Percentiles rank a stretch among this genome's conserved stretches.
Conservation (phyloP, 1,140 invertebrate genomes). For the Megalopta genalis region DNA sequence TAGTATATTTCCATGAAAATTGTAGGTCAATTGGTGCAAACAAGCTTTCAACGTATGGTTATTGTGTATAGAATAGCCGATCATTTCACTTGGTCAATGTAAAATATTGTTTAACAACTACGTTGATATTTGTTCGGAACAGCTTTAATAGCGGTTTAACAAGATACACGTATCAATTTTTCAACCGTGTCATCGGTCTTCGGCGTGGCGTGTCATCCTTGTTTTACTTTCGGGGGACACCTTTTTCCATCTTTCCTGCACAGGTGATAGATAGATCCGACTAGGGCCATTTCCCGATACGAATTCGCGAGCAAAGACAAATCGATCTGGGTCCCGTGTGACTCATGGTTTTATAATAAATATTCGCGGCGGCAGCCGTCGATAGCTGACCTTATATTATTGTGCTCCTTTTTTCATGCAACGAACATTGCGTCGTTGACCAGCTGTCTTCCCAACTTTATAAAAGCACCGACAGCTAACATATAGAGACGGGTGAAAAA, state of each 20-base stretch:
- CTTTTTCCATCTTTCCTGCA: constrained; percentile 35
- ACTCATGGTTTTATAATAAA: constrained; percentile 55
- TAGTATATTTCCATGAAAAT: too few species aligned
- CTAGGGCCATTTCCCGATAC: constrained; percentile 43
- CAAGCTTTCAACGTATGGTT: too few species aligned
- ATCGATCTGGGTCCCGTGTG: constrained; percentile 53
- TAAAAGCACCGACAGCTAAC: not conserved
- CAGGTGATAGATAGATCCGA: constrained; percentile 64
- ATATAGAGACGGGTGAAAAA: too few species aligned
- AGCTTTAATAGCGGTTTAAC: constrained; percentile 49
- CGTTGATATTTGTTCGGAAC: not conserved
- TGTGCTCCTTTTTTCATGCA: constrained; percentile 20
- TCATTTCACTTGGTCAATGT: not conserved
- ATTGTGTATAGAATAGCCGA: too few species aligned
- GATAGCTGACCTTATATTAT: constrained; percentile 17
- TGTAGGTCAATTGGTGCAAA: too few species aligned
- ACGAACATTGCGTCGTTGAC: not conserved
- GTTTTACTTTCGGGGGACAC: constrained; percentile 18
- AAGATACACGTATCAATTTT: constrained; percentile 39
- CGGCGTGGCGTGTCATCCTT: constrained; percentile 9
- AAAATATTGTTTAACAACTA: not conserved
- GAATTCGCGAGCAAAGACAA: constrained; percentile 62
- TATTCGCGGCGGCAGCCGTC: constrained; percentile 40
- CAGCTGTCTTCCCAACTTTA: not conserved
- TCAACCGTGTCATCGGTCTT: constrained; percentile 53